Evolutionary conservation across 2,797 vertebrate genomes (phyloP).

Genomic region (Macrochelys suwanniensis): DNA sequence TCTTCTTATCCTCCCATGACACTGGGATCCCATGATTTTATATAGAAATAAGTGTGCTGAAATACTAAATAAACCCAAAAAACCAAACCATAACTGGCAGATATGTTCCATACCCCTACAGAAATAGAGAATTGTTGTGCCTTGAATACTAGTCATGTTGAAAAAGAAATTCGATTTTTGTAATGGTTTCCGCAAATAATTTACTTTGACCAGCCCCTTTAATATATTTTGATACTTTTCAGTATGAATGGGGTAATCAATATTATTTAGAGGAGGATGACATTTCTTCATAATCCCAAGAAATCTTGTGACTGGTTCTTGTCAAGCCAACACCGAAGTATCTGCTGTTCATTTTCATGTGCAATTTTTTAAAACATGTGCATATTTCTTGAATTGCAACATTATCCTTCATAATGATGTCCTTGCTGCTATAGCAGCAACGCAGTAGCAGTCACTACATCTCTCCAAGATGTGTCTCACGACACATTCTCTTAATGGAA

Average conservation of each 20-base stretch:
- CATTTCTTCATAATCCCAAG: not conserved
- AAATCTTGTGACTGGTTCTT: not conserved
- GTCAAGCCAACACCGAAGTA: not conserved
- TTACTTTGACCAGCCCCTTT: not conserved
- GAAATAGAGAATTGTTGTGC: not conserved
- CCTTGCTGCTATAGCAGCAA: not conserved
- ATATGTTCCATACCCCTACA: not conserved
- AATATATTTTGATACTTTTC: not conserved
- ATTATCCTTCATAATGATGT: rapidly evolving
- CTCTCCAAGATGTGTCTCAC: rapidly evolving
- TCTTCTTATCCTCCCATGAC: conserved; percentile 2
- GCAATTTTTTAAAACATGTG: rapidly evolving
- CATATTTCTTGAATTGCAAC: not conserved
- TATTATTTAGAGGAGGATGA: not conserved
- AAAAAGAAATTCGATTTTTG: not conserved
- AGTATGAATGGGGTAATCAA: not conserved
- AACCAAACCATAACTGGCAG: not conserved
- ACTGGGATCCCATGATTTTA: not conserved
- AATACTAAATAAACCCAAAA: not conserved
- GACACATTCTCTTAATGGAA: rapidly evolving
- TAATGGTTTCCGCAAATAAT: not conserved
- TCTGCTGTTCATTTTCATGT: not conserved
- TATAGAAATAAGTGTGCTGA: conserved; percentile 21
- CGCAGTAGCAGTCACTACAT: not conserved
- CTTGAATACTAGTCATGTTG: not conserved